Percentiles rank a stretch among this genome's conserved stretches.
These are phyloP conservation scores for Calephelis nemesis DNA, from an alignment of 1,140 invertebrate species.

Conservation along the genomic window DNA sequence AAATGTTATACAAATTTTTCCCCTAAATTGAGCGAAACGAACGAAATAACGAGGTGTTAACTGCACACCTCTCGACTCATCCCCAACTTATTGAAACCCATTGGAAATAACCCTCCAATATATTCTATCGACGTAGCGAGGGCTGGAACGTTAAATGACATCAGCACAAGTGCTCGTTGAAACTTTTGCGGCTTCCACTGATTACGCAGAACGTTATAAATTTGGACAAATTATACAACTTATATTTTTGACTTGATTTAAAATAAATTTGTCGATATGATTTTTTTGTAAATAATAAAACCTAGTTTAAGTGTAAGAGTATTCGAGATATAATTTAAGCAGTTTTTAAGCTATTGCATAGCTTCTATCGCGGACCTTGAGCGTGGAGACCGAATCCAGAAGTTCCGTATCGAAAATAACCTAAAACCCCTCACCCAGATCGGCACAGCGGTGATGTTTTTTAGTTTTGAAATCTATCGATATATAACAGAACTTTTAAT, in stretches of 20 bases:
- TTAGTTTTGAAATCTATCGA: too few relatives aligned
- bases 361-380: too few relatives aligned
- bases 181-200: neutral
- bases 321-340: too few relatives aligned
- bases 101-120: neutral
- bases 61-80: neutral
- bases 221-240: neutral
- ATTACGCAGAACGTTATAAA: neutral
- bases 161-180: slow-evolving; percentile 4
- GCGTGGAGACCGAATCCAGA: too few relatives aligned
- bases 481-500: too few relatives aligned
- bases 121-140: neutral
- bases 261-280: too few relatives aligned
- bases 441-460: too few relatives aligned
- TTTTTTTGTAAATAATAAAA: too few relatives aligned
- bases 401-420: too few relatives aligned
- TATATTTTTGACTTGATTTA: neutral
- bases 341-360: too few relatives aligned
- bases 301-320: too few relatives aligned
- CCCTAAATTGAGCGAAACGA: neutral
- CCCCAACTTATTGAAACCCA: neutral
- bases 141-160: neutral
- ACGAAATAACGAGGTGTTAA: neutral
- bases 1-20: neutral
- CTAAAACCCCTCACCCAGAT: too few relatives aligned